Evolutionary conservation across 2,797 vertebrate species (phyloP), one percentile per base, ranked within the genome.

Genomic region (Catharus ustulatus): DNA sequence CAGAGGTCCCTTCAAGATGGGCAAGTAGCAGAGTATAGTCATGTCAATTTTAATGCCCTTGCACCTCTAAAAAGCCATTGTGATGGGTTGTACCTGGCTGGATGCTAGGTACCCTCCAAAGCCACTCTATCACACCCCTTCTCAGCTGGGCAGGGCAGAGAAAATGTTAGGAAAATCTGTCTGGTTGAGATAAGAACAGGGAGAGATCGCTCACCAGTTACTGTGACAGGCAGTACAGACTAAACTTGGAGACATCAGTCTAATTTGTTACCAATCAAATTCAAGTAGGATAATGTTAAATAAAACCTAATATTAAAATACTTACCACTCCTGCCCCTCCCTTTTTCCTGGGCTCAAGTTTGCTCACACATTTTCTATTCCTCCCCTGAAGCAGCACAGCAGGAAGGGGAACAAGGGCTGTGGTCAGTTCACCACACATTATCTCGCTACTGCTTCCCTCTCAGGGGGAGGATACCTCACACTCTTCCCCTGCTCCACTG

Each of bases 351-450:
- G 14, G 20, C 30, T 64, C 14, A 46, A 17, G 29, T 79, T 79
- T 22, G 40, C 13, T 84, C 46, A 12, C 7, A 7, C 34, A 49
- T 78, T 84, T 58, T 79, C 46, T 40, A 5, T 62, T 87, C 10
- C 24, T 58, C 21, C 24, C 11, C 7, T 13, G 14, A 9, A 59
- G 26, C 9, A 6, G 26, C 9, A 8, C 7, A 36, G n/a, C 0
- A 1, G 26, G 18, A 59, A 15, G 15, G 48, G 42, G 26, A 69
- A 27, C 0, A 1, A 30, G 58, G 13, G 5, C 43, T 54, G 40
- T 8, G 10, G 12, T 83, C 49, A 58, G 49, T 57, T 52, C 27
- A 30, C 26, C 40, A 57, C 11, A 12, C 0, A 0, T 30, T 24
- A 5, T 45, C 22, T 72, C 48, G 77, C 54, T 21, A 8, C 40